phyloP scores from a whole-genome alignment of 1,140 invertebrate genomes.

The Bathynomus jamesi region DNA sequence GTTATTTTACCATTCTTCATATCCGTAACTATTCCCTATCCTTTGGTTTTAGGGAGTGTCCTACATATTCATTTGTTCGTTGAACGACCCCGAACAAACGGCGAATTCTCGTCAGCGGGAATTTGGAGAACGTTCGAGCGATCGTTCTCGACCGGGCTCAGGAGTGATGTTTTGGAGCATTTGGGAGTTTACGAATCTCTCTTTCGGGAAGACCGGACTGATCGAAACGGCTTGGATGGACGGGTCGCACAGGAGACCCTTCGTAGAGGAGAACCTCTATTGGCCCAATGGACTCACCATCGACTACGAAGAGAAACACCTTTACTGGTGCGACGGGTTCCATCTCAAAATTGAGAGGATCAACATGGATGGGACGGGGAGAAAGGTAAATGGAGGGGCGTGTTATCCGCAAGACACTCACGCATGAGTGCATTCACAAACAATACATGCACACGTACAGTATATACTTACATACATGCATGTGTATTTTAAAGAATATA shows the following conservation, averaged over 20 bases:
- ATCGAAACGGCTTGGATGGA: slow-evolving; percentile 52
- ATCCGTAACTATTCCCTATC: too few relatives aligned
- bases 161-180: slow-evolving; percentile 51
- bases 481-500: too few relatives aligned
- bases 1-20: too few relatives aligned
- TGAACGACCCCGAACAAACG: slow-evolving; percentile 49
- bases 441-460: too few relatives aligned
- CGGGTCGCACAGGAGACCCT: slow-evolving; percentile 43
- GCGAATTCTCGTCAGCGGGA: slow-evolving; percentile 50
- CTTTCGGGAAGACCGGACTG: slow-evolving; percentile 38
- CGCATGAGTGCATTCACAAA: too few relatives aligned
- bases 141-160: slow-evolving; percentile 60
- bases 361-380: slow-evolving; percentile 44
- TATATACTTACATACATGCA: too few relatives aligned
- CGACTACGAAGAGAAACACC: slow-evolving; percentile 44
- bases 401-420: too few relatives aligned
- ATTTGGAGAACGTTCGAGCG: slow-evolving; percentile 53
- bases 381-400: slow-evolving; percentile 46
- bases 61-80: slow-evolving; percentile 54
- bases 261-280: slow-evolving; percentile 43
- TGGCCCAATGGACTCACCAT: slow-evolving; percentile 54
- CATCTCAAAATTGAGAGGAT: slow-evolving; percentile 49
- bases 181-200: slow-evolving; percentile 40
- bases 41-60: slow-evolving; percentile 32
- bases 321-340: slow-evolving; percentile 54